phyloP scores from a whole-genome alignment of 37 sponge, comb jelly and placozoan genomes.

The Haliclona indistincta region DNA sequence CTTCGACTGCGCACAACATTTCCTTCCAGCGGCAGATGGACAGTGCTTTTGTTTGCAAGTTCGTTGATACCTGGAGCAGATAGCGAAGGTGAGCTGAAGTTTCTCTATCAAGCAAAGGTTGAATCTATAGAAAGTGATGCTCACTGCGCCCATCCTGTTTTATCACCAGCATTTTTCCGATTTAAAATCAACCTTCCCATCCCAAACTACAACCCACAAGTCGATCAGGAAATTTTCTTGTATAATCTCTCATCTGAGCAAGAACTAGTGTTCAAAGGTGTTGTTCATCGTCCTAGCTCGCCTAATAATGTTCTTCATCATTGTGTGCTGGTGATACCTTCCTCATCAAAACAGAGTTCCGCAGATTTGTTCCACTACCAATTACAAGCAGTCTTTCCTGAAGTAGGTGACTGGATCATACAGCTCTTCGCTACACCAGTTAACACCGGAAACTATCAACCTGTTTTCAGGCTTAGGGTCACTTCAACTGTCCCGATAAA shows the following conservation, averaged over 20 bases:
- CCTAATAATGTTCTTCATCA: neutral
- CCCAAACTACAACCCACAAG: neutral
- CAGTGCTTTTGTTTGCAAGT: slow-evolving; percentile 3
- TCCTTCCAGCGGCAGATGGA: slow-evolving; percentile 17
- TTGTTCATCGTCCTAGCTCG: neutral
- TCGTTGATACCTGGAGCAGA: neutral
- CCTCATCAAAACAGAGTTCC: neutral
- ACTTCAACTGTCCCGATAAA: neutral
- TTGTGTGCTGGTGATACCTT: slow-evolving; percentile 4
- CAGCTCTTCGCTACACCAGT: neutral
- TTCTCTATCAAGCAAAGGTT: neutral
- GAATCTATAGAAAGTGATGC: neutral
- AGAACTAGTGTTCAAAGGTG: neutral
- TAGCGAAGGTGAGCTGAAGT: neutral
- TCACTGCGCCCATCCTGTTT: neutral
- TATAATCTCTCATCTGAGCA: neutral
- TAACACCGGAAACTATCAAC: neutral
- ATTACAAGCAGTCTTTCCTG: slow-evolving; percentile 21
- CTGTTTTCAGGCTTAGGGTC: neutral
- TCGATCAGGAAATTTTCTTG: neutral
- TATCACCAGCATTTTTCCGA: slow-evolving; percentile 1
- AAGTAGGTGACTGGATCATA: slow-evolving; percentile 7
- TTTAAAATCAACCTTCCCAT: neutral
- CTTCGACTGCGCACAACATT: neutral
- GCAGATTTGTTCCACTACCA: neutral